These are phyloP conservation scores for Enteromius radiatus DNA, from an alignment of 2,797 vertebrate genomes.

Conservation along the genomic window DNA sequence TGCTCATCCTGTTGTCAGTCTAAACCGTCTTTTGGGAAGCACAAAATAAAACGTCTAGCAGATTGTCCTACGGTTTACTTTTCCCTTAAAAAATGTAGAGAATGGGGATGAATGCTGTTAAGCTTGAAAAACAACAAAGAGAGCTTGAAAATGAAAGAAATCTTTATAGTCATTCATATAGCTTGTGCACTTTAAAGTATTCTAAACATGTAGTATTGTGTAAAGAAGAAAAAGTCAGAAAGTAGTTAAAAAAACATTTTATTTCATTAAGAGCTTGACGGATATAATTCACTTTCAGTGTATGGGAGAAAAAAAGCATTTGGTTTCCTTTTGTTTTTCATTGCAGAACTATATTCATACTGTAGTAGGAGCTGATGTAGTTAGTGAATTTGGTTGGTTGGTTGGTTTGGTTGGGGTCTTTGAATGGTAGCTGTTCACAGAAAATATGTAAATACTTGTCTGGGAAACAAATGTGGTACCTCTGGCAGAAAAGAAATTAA, in stretches of 20 bases:
- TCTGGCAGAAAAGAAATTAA: background rate
- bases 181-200: background rate
- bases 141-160: background rate
- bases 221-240: background rate
- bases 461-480: background rate
- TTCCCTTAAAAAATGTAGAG: background rate
- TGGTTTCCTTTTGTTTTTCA: background rate
- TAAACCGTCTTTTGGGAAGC: background rate
- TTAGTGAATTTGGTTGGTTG: background rate
- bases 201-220: too few species aligned
- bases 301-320: background rate
- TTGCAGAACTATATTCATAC: background rate
- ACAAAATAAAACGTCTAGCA: background rate
- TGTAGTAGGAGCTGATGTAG: background rate
- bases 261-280: background rate
- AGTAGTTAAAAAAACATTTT: background rate
- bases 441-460: background rate
- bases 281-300: background rate
- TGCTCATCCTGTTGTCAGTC: background rate
- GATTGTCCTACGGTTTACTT: background rate
- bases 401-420: background rate
- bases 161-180: background rate
- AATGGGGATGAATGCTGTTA: background rate
- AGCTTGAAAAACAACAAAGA: background rate
- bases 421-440: background rate